Evolutionary conservation across 2,113 vertebrate species (phyloP).

Genomic region (Poeciliopsis retropinna): DNA sequence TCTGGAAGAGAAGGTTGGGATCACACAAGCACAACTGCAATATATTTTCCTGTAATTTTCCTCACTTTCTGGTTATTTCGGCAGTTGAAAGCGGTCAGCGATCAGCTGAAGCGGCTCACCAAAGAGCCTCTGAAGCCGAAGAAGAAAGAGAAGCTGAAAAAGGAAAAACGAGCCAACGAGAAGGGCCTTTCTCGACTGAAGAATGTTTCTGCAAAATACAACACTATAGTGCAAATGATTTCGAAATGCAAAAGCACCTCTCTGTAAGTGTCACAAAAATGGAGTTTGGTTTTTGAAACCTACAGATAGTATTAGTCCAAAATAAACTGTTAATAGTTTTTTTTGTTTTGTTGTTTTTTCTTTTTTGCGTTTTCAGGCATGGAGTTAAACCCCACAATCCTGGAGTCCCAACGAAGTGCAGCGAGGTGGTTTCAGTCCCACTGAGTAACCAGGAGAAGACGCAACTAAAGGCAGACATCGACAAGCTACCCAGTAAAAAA

Average conservation of each 20-base stretch:
- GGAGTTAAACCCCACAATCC: constrained; percentile 63
- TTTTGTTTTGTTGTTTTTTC: neutral
- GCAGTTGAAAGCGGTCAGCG: constrained; percentile 85
- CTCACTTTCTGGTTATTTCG: constrained; percentile 14
- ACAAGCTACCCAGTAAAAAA: constrained; percentile 89
- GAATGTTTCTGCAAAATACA: constrained; percentile 48
- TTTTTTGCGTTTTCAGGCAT: constrained; percentile 65
- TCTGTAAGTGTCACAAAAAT: constrained; percentile 73
- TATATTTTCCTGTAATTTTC: neutral
- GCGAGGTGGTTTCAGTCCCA: constrained; percentile 73
- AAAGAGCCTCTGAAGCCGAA: constrained; percentile 79
- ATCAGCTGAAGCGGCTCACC: constrained; percentile 83
- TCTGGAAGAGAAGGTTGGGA: constrained; percentile 85
- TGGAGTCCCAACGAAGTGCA: constrained; percentile 64
- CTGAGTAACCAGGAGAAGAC: constrained; percentile 90
- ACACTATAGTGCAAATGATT: constrained; percentile 66
- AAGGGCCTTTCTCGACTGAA: constrained; percentile 66
- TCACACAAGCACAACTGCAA: neutral
- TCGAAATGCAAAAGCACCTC: constrained; percentile 69
- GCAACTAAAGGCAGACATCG: constrained; percentile 86
- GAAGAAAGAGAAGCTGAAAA: constrained; percentile 82
- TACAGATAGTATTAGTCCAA: neutral
- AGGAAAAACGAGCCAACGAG: constrained; percentile 65
- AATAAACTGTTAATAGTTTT: constrained; percentile 1
- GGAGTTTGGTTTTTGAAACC: neutral